Evolutionary conservation across 2,113 vertebrate genomes (phyloP), one percentile per base, ranked within the genome.

Genomic region (Leucopsar rothschildi): DNA sequence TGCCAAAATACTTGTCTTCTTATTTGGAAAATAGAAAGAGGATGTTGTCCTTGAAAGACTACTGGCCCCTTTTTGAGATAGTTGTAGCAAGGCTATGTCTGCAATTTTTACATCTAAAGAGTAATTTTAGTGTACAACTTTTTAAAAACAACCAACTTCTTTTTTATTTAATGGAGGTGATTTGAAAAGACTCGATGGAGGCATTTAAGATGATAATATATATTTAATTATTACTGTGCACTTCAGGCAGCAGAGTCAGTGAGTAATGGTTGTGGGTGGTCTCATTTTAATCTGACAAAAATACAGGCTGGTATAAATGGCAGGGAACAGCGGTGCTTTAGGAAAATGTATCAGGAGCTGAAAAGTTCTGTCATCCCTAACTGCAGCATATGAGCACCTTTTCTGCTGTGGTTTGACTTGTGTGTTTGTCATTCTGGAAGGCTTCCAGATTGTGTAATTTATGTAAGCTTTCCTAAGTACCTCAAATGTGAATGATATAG

Each of bases 131-230:
- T 21, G 12, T 83, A 15, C 9, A 50, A 6, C 29, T 49, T 28
- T 29, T 76, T 61, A 12, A 42, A 55, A 76, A 42, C 21, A 56
- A 16, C 6, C 3, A 15, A 25, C 21, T 47, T 27, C 8, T 39
- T 56, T 63, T 16, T 1, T 87, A 9, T 82, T 63, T 87, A 72
- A n/a, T 60, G 24, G 19, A 64, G n/a, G 9, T 49, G 21, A 57
- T 55, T 72, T 4, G 4, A 37, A 75, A 76, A 71, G 33, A 42
- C 24, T 69, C 0, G 0, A 6, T 84, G 56, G 21, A 66, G 39
- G 8, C 40, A 40, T 90, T 29, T n/a, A 60, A 66, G 60, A 70
- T 33, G 45, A 21, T 50, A 47, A 44, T 50, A 31, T 10, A 3
- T 84, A 40, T 44, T 73, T 65, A 35, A 47, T 60, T 53, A 40